Evolutionary conservation across 2,797 vertebrate species (phyloP).

Genomic region (Cynopterus sphinx): DNA sequence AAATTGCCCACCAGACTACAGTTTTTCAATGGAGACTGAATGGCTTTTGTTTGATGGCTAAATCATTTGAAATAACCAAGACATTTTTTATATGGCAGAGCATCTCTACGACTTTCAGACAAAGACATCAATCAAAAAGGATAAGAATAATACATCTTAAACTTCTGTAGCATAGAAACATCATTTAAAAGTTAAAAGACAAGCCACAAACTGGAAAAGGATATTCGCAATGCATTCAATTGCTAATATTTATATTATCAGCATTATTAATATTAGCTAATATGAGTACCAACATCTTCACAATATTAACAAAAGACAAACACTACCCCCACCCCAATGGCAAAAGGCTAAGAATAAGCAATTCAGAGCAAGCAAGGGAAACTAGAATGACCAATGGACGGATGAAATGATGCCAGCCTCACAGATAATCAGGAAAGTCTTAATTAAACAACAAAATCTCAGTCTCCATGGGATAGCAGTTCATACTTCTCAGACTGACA

Average conservation of each 20-base stretch:
- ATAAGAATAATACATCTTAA: background rate
- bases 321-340: background rate
- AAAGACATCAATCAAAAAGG: background rate
- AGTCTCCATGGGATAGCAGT: background rate
- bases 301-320: background rate
- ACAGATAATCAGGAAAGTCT: background rate
- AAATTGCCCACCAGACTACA: background rate
- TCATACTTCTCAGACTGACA: background rate
- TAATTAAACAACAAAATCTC: background rate
- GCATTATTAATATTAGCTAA: background rate
- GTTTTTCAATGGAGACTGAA: background rate
- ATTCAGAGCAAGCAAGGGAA: background rate
- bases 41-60: background rate
- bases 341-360: background rate
- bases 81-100: background rate
- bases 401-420: background rate
- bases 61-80: slow-evolving; percentile 38
- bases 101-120: background rate
- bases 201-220: background rate
- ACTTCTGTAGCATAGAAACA: background rate
- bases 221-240: background rate
- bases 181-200: slow-evolving; percentile 3
- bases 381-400: background rate
- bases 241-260: background rate
- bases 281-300: background rate